These are phyloP conservation scores for Poecilia gillii DNA, from an alignment of 2,797 vertebrate species.

Conservation along the genomic window DNA sequence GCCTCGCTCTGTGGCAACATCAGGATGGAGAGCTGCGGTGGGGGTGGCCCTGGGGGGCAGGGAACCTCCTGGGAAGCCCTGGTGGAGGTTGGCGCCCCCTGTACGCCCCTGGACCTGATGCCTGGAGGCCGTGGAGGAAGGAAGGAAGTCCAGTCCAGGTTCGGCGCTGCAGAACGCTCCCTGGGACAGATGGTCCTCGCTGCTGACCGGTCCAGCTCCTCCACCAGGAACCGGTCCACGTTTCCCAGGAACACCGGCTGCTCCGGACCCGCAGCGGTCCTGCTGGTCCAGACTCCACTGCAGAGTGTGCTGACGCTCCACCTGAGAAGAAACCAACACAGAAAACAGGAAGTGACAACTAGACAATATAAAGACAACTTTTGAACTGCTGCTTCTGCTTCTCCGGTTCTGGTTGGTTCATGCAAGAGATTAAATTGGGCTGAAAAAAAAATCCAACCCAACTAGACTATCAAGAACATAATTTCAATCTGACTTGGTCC, in stretches of 20 bases:
- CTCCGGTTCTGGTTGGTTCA: background rate
- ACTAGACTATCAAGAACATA: too few species aligned
- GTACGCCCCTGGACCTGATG: conserved; percentile 37
- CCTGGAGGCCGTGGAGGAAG: conserved; percentile 78
- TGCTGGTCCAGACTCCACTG: conserved; percentile 73
- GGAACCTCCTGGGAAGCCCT: conserved; percentile 37
- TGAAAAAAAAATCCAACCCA: background rate
- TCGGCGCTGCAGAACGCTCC: conserved; percentile 88
- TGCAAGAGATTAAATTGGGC: background rate
- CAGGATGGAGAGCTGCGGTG: conserved; percentile 74
- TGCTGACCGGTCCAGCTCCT: conserved; percentile 52
- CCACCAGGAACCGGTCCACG: conserved; percentile 20
- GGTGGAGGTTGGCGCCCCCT: conserved; percentile 54
- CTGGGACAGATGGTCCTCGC: conserved; percentile 81
- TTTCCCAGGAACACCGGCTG: conserved; percentile 44
- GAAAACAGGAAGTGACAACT: background rate
- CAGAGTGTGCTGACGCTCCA: conserved; percentile 81
- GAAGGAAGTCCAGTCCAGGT: conserved; percentile 88
- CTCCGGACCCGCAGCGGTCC: conserved; percentile 48
- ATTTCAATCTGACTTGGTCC: too few species aligned
- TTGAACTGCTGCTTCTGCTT: background rate
- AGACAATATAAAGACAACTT: background rate
- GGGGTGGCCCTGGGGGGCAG: conserved; percentile 61
- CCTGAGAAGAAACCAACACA: conserved; percentile 52
- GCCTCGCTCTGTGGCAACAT: conserved; percentile 57